Evolutionary conservation across 2,113 vertebrate species (phyloP).

Genomic region (Cyprinodon tularosa): DNA sequence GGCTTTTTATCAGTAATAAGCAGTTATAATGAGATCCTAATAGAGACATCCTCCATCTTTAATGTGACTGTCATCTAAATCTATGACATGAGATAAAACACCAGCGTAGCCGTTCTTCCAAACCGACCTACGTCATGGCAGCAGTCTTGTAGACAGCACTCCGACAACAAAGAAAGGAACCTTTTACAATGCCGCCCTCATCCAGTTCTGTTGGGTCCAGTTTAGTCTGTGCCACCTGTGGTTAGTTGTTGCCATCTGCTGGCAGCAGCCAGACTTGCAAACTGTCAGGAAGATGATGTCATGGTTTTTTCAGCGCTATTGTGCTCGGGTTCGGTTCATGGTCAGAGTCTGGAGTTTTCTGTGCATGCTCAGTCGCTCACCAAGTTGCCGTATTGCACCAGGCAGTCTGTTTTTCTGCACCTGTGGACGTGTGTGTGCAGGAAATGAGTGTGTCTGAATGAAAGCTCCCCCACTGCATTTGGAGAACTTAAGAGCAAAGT

Average conservation of each 20-base stretch:
- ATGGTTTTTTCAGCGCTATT: constrained; percentile 70
- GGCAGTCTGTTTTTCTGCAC: constrained; percentile 50
- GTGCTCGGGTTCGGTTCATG: constrained; percentile 65
- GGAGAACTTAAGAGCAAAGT: constrained; percentile 2
- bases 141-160: constrained; percentile 61
- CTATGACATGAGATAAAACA: constrained; percentile 15
- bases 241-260: constrained; percentile 68
- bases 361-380: constrained; percentile 68
- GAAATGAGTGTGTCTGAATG: background rate
- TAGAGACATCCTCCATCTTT: constrained; percentile 2
- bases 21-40: background rate
- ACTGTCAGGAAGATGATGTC: constrained; percentile 66
- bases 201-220: constrained; percentile 50
- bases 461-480: background rate
- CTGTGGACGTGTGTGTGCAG: constrained; percentile 20
- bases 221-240: background rate
- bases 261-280: constrained; percentile 13
- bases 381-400: constrained; percentile 64
- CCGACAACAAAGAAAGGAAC: constrained; percentile 70
- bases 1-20: background rate
- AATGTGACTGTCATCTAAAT: background rate
- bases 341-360: constrained; percentile 69
- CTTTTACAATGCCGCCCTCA: constrained; percentile 50
- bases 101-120: constrained; percentile 10
- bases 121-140: constrained; percentile 55